Evolutionary conservation across 2,888 invertebrate species (phyloP).

Genomic region (Cenopis cana): DNA sequence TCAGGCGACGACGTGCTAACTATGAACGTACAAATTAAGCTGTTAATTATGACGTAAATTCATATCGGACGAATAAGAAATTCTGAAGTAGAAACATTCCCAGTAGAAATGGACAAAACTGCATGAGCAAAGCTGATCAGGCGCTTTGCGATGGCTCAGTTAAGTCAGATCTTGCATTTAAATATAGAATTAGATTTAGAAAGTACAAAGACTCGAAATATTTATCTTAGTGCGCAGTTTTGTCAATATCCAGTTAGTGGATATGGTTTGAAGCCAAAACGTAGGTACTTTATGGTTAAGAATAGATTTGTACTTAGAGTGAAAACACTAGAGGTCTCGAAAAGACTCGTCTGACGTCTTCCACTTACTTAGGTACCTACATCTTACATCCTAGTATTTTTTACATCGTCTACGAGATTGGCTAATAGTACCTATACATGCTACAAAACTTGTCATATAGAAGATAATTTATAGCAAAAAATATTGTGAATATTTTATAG

Average conservation of each 20-base stretch:
- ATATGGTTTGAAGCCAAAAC: slow-evolving; percentile 70
- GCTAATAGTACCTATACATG: background rate
- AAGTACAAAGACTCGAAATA: slow-evolving; percentile 79
- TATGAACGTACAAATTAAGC: slow-evolving; percentile 38
- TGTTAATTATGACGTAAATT: slow-evolving; percentile 28
- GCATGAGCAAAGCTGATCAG: slow-evolving; percentile 48
- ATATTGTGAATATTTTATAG: background rate
- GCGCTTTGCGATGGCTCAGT: slow-evolving; percentile 61
- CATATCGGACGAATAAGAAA: slow-evolving; percentile 52
- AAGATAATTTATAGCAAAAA: background rate
- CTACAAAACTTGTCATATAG: background rate
- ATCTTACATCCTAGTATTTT: background rate
- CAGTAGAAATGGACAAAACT: slow-evolving; percentile 65
- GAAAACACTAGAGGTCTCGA: slow-evolving; percentile 28
- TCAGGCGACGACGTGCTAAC: slow-evolving; percentile 33
- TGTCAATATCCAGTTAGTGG: slow-evolving; percentile 53
- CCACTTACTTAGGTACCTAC: background rate
- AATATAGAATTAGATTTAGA: slow-evolving; percentile 72
- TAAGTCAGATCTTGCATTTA: slow-evolving; percentile 79
- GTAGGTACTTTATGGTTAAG: slow-evolving; percentile 63
- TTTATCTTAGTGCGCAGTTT: slow-evolving; percentile 60
- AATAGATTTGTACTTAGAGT: slow-evolving; percentile 41
- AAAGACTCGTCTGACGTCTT: slow-evolving; percentile 1
- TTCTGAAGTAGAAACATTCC: slow-evolving; percentile 69
- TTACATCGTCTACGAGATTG: background rate